Conservation (phyloP, 2,113 vertebrate species). For the Callocephalon fimbriatum region DNA sequence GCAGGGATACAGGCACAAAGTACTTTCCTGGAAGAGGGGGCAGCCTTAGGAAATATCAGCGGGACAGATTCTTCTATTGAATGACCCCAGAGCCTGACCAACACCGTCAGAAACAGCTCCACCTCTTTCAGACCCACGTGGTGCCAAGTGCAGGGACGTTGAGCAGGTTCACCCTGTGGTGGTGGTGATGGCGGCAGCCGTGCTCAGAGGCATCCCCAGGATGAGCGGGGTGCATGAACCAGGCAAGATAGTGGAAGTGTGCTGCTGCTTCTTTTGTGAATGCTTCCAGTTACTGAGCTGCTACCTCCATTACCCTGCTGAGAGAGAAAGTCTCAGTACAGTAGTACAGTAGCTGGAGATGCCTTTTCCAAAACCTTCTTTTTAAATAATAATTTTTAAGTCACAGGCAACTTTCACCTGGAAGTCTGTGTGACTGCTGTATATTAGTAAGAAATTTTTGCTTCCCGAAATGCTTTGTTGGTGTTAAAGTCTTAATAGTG, state of each 20-base stretch:
- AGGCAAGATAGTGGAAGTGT: neutral
- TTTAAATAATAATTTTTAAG: neutral
- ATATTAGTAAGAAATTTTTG: accelerated
- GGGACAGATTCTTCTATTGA: neutral
- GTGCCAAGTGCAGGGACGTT: neutral
- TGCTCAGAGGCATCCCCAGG: neutral
- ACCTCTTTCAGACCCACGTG: neutral
- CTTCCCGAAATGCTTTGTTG: neutral
- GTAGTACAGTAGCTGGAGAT: neutral
- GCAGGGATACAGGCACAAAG: neutral
- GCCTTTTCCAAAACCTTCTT: neutral
- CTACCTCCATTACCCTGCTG: neutral
- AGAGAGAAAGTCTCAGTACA: neutral
- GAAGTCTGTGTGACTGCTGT: too few relatives aligned
- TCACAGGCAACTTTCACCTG: neutral
- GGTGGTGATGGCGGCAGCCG: neutral
- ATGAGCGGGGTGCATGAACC: too few relatives aligned
- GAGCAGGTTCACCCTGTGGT: accelerated
- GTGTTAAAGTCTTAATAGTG: neutral
- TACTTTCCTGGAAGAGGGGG: neutral
- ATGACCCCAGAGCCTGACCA: neutral
- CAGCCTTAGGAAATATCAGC: neutral
- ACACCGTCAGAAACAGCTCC: neutral
- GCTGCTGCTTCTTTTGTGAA: neutral
- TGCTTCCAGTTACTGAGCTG: neutral